Conservation (phyloP, 2,797 vertebrate species). For the Hyperoplus lanceolatus region DNA sequence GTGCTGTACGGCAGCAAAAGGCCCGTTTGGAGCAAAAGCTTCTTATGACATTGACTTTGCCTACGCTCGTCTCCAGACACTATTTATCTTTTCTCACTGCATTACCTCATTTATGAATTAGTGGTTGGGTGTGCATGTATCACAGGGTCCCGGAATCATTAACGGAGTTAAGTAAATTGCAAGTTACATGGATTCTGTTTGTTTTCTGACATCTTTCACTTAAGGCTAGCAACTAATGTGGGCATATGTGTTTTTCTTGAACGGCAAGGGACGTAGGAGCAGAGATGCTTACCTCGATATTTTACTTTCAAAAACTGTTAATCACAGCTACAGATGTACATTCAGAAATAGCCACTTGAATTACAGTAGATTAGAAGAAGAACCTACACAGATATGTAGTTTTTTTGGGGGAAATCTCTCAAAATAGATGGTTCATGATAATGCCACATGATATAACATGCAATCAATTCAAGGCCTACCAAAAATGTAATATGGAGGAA, state of each 20-base stretch:
- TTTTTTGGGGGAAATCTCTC: background rate
- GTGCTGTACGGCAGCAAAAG: constrained; percentile 14
- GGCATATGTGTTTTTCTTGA: constrained; percentile 1
- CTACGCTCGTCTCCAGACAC: constrained; percentile 24
- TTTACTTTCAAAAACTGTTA: constrained; percentile 11
- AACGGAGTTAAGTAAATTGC: constrained; percentile 32
- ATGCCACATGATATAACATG: background rate
- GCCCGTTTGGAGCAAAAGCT: constrained; percentile 28
- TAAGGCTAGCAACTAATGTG: constrained; percentile 5
- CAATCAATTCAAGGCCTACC: background rate
- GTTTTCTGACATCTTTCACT: constrained; percentile 15
- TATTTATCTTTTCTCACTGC: constrained; percentile 50
- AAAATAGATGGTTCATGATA: background rate
- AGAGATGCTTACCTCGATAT: background rate
- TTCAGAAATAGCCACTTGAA: background rate
- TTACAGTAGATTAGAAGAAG: background rate
- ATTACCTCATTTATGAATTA: constrained; percentile 60
- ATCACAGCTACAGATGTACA: background rate
- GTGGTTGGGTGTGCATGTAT: constrained; percentile 8
- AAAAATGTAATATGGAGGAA: background rate
- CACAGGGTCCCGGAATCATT: constrained; percentile 43
- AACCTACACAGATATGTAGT: background rate
- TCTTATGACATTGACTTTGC: constrained; percentile 26
- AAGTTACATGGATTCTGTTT: constrained; percentile 14
- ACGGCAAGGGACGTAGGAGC: too few species aligned